Conservation (phyloP, 2,113 vertebrate species). For the Lophura nycthemera region DNA sequence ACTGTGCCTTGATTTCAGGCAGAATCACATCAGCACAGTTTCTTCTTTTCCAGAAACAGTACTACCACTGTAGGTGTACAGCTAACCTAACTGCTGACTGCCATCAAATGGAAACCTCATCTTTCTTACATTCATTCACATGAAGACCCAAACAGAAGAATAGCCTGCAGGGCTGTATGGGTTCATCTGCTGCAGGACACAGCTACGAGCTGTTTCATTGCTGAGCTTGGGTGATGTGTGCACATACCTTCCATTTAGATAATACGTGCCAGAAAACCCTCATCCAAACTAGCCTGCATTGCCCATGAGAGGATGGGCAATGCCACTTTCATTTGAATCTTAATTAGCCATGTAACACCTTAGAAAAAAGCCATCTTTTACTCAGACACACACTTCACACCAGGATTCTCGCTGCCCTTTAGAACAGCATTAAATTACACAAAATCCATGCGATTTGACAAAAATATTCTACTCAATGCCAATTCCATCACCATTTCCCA, state of each 20-base stretch:
- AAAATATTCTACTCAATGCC: not conserved
- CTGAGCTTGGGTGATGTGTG: not conserved
- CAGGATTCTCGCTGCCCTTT: not conserved
- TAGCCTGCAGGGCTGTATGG: not conserved
- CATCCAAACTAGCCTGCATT: not conserved
- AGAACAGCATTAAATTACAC: not conserved
- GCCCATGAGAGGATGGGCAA: not conserved
- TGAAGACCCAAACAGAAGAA: not conserved
- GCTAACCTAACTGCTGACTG: not conserved
- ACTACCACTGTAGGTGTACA: not conserved
- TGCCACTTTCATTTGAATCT: not conserved
- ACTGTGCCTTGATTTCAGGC: not conserved
- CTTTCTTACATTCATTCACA: not conserved
- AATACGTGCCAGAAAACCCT: accelerated
- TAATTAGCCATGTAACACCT: not conserved
- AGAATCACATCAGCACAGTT: not conserved
- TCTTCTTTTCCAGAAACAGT: not conserved
- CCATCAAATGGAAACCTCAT: not conserved
- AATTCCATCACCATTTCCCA: not conserved
- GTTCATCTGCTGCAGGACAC: not conserved
- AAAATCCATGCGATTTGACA: not conserved
- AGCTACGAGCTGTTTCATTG: not conserved
- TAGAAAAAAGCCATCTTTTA: not conserved
- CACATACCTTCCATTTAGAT: not conserved
- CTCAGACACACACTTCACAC: not conserved